Base-by-base conservation (phyloP, 2,888 invertebrate genomes). In the Glyphotaelius pellucidus region DNA sequence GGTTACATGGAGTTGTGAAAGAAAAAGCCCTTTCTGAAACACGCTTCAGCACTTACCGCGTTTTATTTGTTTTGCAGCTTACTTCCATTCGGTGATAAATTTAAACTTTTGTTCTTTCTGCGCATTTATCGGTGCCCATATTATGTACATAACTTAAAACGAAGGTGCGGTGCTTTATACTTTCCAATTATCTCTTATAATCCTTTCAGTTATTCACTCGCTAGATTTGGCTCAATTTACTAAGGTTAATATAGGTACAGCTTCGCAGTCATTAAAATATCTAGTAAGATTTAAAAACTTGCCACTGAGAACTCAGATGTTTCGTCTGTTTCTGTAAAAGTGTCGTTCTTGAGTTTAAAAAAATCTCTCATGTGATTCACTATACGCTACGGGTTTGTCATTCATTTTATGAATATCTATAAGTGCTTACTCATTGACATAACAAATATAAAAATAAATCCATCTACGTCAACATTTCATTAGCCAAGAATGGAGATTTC, bases 11-110 rank as follows among this genome's bases (percentile, higher is more conserved):
- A 85, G 85, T 32, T 42, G 85, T 25, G 38, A 85, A 85, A 81
- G 38, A 85, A 85, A 81, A 85, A 85, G 85, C 35, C 38, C 38
- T 38, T 85, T 85, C 85, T 85, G 31, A 85, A 85, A 85, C 85
- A 85, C 35, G 85, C 38, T 85, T 85, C 85, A 38, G 85, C 85
- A 85, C 85, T 85, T 85, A 85, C 85, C 85, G n/a, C n/a, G 35
- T 85, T 85, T 85, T 85, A 85, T 85, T 81, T 85, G 85, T 85
- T 85, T 25, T 85, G 85, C n/a, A 25, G 38, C 35, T 85, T 85
- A 85, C 14, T 85, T 85, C 85, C 85, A 31, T 67, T 38, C 15
- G 7, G 35, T 35, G 85, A 85, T 85, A 85, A 85, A 85, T 85
- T 85, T 85, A 85, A 32, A 38, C 38, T 35, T 31, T 32, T 19